Base-by-base conservation (phyloP, 64 coral and sea anemone species). In the Platygyra sinensis region DNA sequence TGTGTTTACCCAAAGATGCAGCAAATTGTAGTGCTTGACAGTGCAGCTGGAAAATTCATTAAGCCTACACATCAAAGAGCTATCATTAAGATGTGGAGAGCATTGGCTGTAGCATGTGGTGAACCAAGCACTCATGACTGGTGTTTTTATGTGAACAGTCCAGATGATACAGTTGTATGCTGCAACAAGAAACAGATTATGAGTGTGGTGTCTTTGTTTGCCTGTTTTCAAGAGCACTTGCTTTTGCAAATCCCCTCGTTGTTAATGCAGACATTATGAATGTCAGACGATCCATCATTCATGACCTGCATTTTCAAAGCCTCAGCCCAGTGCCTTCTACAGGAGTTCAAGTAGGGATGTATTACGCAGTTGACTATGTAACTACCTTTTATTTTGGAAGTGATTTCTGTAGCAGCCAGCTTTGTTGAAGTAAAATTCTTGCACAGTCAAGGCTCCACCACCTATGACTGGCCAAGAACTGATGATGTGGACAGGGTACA, bases 1-100 rank as follows among this genome's bases (percentile, higher is more conserved):
- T 87, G 71, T 49, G 72, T 87, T 72, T 28, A 71, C 32, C 65
- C 84, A 22, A 87, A 87, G 74, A 55, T 54, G n/a, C 27, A 87
- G 64, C 86, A 87, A 52, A 74, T 87, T 75, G 73, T 87, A 16
- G 13, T 87, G 49, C 86, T 87, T 87, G 72, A 74, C 24, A 87
- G 86, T 87, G 72, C 69, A 10, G 86, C 72, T 87, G 86, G 65
- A n/a, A n/a, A n/a, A n/a, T n/a, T n/a, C n/a, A n/a, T n/a, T n/a
- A n/a, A n/a, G n/a, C n/a, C n/a, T n/a, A n/a, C n/a, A n/a, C n/a
- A n/a, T n/a, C n/a, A n/a, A n/a, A n/a, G n/a, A n/a, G n/a, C n/a
- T n/a, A n/a, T 22, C 57, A 9, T 7, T 60, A 27, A 82, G 36
- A 78, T 78, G 75, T 82, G 24, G 55, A 82, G 54, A 60, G 20